Conservation (phyloP, 1,140 invertebrate species). For the Pogonus chalceus region DNA sequence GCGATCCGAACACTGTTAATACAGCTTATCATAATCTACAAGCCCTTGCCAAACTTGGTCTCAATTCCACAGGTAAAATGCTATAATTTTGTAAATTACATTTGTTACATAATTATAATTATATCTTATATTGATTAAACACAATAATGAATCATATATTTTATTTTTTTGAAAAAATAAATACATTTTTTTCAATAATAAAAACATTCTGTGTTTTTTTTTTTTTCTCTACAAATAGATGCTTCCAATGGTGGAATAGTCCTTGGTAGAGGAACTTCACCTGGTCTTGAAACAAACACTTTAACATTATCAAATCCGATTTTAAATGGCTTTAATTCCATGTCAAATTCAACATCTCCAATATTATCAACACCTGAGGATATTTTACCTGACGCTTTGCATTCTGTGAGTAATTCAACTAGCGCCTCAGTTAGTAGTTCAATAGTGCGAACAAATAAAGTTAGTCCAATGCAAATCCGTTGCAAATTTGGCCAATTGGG, state of each 20-base stretch:
- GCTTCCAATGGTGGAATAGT: constrained; percentile 27
- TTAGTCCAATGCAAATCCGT: constrained; percentile 74
- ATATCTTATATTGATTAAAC: too few relatives aligned
- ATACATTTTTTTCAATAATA: too few relatives aligned
- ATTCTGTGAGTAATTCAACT: constrained; percentile 27
- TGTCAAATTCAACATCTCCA: constrained; percentile 52
- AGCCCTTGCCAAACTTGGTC: constrained; percentile 74
- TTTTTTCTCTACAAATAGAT: constrained; percentile 9
- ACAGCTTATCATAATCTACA: constrained; percentile 79
- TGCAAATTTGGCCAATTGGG: constrained; percentile 92
- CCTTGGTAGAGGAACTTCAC: constrained; percentile 38
- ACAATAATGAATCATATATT: too few relatives aligned
- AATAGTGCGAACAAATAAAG: constrained; percentile 52
- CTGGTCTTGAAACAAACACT: constrained; percentile 23
- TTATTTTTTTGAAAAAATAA: too few relatives aligned
- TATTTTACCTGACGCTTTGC: constrained; percentile 21
- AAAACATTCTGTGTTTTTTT: constrained; percentile 9
- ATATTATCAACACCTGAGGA: constrained; percentile 42
- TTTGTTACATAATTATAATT: too few relatives aligned
- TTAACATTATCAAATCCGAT: constrained; percentile 35
- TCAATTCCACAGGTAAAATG: constrained; percentile 1
- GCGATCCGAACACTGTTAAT: constrained; percentile 54
- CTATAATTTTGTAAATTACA: too few relatives aligned
- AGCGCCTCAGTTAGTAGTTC: constrained; percentile 32
- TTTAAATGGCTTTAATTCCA: constrained; percentile 42